Evolutionary conservation across 1,140 invertebrate genomes (phyloP).

Genomic region (Stenopsyche tienmushanensis): DNA sequence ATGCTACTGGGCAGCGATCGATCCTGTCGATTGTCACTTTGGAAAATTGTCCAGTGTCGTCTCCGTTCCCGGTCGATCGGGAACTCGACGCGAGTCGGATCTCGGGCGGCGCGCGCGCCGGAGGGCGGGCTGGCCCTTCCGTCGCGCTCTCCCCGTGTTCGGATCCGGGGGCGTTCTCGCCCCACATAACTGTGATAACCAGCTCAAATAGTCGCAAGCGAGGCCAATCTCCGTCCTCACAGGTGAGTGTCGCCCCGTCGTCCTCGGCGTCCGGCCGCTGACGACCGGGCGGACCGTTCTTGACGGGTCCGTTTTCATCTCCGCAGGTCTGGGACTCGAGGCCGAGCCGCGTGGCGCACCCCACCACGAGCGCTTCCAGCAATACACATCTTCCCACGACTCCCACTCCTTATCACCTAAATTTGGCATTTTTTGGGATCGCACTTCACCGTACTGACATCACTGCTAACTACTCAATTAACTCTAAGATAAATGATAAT

Average conservation of each 20-base stretch:
- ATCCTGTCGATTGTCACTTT: constrained; percentile 2
- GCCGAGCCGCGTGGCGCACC: constrained; percentile 53
- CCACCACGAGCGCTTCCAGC: constrained; percentile 46
- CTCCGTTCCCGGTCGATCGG: constrained; percentile 1
- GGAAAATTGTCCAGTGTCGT: not conserved
- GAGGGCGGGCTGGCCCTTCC: constrained; percentile 53
- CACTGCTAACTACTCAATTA: constrained; percentile 60
- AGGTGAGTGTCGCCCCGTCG: constrained; percentile 44
- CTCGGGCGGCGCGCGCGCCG: constrained; percentile 42
- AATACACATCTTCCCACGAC: constrained; percentile 32
- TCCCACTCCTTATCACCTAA: constrained; percentile 25
- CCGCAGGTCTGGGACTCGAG: constrained; percentile 56
- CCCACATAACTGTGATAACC: constrained; percentile 71
- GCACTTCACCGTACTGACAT: constrained; percentile 33
- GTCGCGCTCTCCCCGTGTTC: constrained; percentile 41
- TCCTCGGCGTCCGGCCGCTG: no score
- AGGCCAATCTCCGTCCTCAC: constrained; percentile 53
- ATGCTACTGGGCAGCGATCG: constrained; percentile 14
- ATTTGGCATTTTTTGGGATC: constrained; percentile 29
- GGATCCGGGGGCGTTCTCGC: constrained; percentile 51
- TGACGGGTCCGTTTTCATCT: constrained; percentile 29
- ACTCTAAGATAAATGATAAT: constrained; percentile 60
- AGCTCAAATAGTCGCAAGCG: constrained; percentile 61
- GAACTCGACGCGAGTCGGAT: constrained; percentile 13
- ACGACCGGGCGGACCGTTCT: constrained; percentile 13